Conservation (phyloP, 2,113 vertebrate genomes). For the Myodes glareolus region DNA sequence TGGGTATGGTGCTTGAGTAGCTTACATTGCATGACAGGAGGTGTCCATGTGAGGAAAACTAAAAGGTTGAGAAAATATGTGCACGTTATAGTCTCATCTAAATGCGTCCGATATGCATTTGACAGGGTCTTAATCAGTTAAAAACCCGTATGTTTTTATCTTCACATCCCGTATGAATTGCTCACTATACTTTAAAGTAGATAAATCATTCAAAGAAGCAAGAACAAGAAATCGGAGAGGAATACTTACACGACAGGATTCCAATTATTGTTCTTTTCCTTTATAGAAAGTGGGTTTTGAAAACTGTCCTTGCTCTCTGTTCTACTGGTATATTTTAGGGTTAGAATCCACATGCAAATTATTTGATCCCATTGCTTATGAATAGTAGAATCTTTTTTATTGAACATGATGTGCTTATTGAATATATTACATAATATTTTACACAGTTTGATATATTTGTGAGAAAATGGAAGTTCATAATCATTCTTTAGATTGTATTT, state of each 20-base stretch:
- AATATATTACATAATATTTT: conserved; percentile 23
- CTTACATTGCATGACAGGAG: neutral
- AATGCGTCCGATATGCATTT: neutral
- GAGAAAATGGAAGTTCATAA: too few relatives aligned
- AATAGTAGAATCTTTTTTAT: neutral
- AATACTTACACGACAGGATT: neutral
- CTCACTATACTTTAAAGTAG: neutral
- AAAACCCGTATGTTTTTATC: conserved; percentile 1
- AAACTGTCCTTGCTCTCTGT: neutral
- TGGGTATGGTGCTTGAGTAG: neutral
- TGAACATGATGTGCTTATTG: neutral
- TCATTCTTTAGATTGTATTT: neutral
- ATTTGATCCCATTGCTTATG: neutral
- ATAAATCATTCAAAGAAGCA: neutral
- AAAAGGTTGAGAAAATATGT: neutral
- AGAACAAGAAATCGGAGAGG: neutral
- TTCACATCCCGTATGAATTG: neutral
- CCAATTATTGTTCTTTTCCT: neutral
- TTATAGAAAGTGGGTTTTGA: neutral
- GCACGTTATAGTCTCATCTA: neutral
- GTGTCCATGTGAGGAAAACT: neutral
- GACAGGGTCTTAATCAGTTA: neutral
- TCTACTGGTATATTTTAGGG: neutral
- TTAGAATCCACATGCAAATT: conserved; percentile 22
- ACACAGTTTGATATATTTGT: neutral